Evolutionary conservation across 2,113 vertebrate species (phyloP), one percentile per base, ranked within the genome.

Genomic region (Sminthopsis crassicaudata): DNA sequence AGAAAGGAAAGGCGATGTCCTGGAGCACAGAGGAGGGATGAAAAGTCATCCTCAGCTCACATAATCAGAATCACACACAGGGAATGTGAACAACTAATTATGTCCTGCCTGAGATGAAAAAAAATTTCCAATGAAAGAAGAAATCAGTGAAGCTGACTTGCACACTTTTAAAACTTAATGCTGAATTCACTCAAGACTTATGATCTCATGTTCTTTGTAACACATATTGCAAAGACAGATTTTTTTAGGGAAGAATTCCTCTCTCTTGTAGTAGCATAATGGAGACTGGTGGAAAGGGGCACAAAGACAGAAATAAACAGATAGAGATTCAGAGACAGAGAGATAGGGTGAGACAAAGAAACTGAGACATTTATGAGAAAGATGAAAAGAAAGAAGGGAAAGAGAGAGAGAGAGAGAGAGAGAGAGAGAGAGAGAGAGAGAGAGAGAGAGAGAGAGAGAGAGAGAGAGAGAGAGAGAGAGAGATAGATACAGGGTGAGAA

Each of bases 241-340:
- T 5, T 6, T 6, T 84, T 84, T 84, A 84, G 67, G 14, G 6
- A 84, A 76, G 16, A n/a, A 0, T 42, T 22, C 67, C 67, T 23
- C n/a, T n/a, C 16, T n/a, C 30, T 42, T 84, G 30, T 36, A 76
- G 30, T n/a, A 76, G 30, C 1, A 57, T 8, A 5, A 19, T 54
- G 6, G 3, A 24, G 53, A 6, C 0, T 2, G 12, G 57, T 2
- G 10, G 30, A 4, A 16, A n/a, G 67, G n/a, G 2, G 16, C 19
- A 22, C 0, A 84, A 16, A 7, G 16, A 22, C 8, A 11, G 55
- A 27, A 27, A 57, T 22, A 26, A 1, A n/a, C 11, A 67, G 27
- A 67, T 30, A 26, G 60, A 67, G 60, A 60, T 1, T 8, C 8
- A 48, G 48, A 57, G 26, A 36, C 60, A 36, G 10, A 30, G 11